Evolutionary conservation across 2,113 vertebrate species (phyloP).

Genomic region (Ctenodactylus gundi): DNA sequence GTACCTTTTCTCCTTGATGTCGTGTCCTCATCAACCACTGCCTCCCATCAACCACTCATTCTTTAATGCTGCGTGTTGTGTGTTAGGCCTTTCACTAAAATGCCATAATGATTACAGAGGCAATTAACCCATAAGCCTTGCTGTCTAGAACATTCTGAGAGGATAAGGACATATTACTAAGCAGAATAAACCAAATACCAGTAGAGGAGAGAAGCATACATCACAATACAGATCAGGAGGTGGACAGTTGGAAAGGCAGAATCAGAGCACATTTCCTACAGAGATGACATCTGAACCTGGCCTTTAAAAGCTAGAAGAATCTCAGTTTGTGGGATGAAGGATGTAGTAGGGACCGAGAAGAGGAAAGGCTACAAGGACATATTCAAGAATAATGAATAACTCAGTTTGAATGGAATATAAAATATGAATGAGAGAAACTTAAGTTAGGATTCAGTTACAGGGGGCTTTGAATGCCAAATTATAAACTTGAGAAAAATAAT

Average conservation of each 20-base stretch:
- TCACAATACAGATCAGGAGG: neutral
- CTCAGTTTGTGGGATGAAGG: neutral
- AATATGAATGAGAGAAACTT: neutral
- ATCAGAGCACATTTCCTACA: neutral
- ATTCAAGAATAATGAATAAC: neutral
- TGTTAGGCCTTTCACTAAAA: neutral
- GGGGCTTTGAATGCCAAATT: conserved; percentile 2
- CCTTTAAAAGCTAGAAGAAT: neutral
- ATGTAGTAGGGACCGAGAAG: neutral
- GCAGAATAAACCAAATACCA: neutral
- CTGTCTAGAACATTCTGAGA: neutral
- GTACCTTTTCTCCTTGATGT: neutral
- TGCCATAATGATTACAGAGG: neutral
- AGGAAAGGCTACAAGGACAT: neutral
- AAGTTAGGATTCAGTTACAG: neutral
- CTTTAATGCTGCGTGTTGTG: neutral
- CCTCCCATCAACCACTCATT: neutral
- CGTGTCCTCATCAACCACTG: neutral
- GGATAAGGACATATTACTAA: neutral
- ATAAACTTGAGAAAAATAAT: neutral
- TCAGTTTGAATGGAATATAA: neutral
- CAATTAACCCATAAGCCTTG: neutral
- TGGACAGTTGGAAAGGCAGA: neutral
- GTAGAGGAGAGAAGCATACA: neutral
- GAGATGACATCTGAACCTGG: neutral